Percentiles rank a stretch among this genome's conserved stretches.
Conservation (phyloP, 2,797 vertebrate species). For the Myotis planiceps region DNA sequence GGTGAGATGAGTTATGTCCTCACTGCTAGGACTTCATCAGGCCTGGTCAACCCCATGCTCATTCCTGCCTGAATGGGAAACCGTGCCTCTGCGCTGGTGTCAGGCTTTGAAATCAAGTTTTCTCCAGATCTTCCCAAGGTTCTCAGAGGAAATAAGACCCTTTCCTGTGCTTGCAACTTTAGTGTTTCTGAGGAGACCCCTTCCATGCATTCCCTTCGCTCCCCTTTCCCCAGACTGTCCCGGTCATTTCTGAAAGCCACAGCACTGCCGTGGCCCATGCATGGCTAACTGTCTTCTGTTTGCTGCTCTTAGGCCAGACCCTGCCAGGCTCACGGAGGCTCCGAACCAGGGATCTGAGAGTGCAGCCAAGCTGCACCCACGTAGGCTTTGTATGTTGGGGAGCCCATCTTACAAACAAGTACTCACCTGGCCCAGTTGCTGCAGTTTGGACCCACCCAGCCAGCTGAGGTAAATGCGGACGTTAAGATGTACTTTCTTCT, state of each 20-base stretch:
- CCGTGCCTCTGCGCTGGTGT: conserved; percentile 75
- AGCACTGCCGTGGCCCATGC: conserved; percentile 71
- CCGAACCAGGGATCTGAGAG: conserved; percentile 75
- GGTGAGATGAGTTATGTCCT: conserved; percentile 84
- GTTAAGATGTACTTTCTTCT: neutral
- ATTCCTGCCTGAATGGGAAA: conserved; percentile 83
- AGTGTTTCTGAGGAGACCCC: conserved; percentile 74
- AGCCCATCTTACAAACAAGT: neutral
- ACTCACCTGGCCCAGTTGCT: conserved; percentile 17
- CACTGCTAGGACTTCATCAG: conserved; percentile 81
- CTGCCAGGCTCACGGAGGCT: neutral
- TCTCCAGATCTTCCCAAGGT: conserved; percentile 77
- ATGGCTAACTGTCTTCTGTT: conserved; percentile 78
- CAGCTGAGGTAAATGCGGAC: neutral
- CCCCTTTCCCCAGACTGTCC: neutral
- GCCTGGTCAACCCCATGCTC: conserved; percentile 81
- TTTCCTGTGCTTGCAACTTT: conserved; percentile 81
- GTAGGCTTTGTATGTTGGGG: neutral
- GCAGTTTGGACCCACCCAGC: neutral
- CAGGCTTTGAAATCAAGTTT: conserved; percentile 83
- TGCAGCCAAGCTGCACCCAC: neutral
- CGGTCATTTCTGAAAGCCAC: conserved; percentile 78
- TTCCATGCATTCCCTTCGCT: conserved; percentile 30
- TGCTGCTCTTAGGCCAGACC: conserved; percentile 56
- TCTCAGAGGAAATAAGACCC: conserved; percentile 81